These are phyloP conservation scores for Frankliniella intonsa DNA, from an alignment of 2,888 invertebrate species.

Conservation along the genomic window DNA sequence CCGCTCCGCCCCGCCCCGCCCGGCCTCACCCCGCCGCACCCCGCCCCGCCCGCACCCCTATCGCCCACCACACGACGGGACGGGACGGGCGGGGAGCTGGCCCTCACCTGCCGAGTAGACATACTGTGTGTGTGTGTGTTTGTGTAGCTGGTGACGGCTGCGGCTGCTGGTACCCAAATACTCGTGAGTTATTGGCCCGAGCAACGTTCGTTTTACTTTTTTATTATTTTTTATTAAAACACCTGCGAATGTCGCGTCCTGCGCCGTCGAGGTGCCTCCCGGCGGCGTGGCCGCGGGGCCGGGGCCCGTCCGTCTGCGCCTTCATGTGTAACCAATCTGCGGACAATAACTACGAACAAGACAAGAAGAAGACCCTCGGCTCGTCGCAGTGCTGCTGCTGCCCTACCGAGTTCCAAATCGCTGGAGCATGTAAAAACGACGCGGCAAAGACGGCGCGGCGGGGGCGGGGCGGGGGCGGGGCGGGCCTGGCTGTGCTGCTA, in stretches of 20 bases:
- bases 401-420: constrained; percentile 11
- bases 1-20: too few species aligned
- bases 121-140: too few species aligned
- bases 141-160: too few species aligned
- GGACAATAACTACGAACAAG: background rate
- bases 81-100: background rate
- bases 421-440: constrained; percentile 23
- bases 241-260: too few species aligned
- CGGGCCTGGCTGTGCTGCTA: background rate
- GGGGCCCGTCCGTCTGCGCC: background rate
- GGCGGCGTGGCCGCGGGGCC: background rate
- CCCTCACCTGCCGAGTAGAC: too few species aligned
- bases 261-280: too few species aligned
- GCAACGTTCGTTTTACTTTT: too few species aligned
- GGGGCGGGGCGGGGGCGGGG: background rate
- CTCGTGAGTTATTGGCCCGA: too few species aligned
- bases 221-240: too few species aligned
- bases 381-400: background rate
- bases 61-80: background rate
- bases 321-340: constrained; percentile 22
- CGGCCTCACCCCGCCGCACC: too few species aligned
- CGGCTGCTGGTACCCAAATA: too few species aligned
- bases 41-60: too few species aligned
- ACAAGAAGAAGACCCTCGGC: background rate
- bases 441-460: background rate